A percentile compares a stretch with the other conserved stretches of the same genome.
phyloP scores from a whole-genome alignment of 2,797 vertebrate species.

The Champsocephalus esox region DNA sequence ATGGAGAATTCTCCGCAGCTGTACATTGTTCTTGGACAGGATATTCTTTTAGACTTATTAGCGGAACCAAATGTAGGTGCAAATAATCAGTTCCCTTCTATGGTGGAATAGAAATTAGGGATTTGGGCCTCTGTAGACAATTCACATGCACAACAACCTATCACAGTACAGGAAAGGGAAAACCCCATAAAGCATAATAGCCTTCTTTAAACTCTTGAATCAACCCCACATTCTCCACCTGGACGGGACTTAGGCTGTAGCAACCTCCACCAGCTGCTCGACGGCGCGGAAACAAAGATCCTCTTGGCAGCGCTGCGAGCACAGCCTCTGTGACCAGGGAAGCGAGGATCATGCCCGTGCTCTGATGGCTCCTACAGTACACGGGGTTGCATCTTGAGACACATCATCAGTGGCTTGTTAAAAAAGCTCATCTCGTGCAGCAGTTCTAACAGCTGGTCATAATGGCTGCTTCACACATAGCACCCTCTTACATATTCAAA shows the following conservation, averaged over 20 bases:
- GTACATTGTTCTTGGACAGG: background rate
- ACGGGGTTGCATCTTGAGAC: slow-evolving; percentile 39
- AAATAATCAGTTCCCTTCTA: background rate
- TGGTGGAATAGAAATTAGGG: background rate
- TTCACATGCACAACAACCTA: too few species aligned
- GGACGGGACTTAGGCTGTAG: background rate
- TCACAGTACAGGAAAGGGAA: too few species aligned
- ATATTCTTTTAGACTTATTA: slow-evolving; percentile 1
- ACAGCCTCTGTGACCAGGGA: slow-evolving; percentile 28
- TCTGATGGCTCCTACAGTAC: slow-evolving; percentile 44
- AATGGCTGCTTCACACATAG: background rate
- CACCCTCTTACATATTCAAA: background rate
- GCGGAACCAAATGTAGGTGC: background rate
- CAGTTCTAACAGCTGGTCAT: slow-evolving; percentile 49
- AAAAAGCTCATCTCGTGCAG: slow-evolving; percentile 45
- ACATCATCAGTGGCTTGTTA: slow-evolving; percentile 47
- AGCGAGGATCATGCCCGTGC: slow-evolving; percentile 35
- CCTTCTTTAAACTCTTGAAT: slow-evolving; percentile 23
- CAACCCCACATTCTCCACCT: slow-evolving; percentile 20
- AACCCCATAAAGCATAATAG: too few species aligned
- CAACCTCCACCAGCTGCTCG: slow-evolving; percentile 23
- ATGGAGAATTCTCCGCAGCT: background rate
- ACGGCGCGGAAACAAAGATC: slow-evolving; percentile 39
- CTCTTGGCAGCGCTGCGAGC: slow-evolving; percentile 28
- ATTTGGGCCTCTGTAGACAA: too few species aligned